Evolutionary conservation across 2,797 vertebrate species (phyloP).

Genomic region (Propithecus perrieri): DNA sequence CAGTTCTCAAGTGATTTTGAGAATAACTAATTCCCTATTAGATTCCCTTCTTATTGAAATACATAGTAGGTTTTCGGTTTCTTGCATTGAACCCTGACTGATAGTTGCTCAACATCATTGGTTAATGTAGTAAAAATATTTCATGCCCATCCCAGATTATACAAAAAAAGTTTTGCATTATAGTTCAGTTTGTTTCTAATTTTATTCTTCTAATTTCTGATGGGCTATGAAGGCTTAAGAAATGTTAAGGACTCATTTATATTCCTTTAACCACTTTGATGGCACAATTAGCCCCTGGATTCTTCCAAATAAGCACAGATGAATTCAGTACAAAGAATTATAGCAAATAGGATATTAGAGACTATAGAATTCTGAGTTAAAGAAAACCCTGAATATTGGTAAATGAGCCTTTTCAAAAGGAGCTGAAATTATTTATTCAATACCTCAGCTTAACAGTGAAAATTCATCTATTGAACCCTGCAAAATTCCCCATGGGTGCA

Average conservation of each 20-base stretch:
- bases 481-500: not conserved
- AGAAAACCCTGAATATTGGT: not conserved
- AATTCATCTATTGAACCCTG: not conserved
- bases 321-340: conserved; percentile 6
- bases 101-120: not conserved
- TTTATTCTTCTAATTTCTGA: conserved; percentile 7
- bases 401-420: not conserved
- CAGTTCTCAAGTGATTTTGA: not conserved
- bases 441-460: not conserved
- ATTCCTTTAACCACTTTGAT: not conserved
- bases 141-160: not conserved
- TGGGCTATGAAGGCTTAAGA: not conserved
- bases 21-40: not conserved
- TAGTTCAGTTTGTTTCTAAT: not conserved
- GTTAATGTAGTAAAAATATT: not conserved
- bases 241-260: not conserved
- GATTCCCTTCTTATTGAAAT: not conserved
- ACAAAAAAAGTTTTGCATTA: not conserved
- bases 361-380: not conserved
- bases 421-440: conserved; percentile 5
- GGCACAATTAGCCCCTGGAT: not conserved
- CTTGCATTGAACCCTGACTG: not conserved
- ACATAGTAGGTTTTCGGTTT: not conserved
- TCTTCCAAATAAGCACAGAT: conserved; percentile 8
- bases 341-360: not conserved